Percentiles rank a stretch among this genome's conserved stretches.
These are phyloP conservation scores for Gasteruption jaculator DNA, from an alignment of 2,888 invertebrate species.

Conservation along the genomic window DNA sequence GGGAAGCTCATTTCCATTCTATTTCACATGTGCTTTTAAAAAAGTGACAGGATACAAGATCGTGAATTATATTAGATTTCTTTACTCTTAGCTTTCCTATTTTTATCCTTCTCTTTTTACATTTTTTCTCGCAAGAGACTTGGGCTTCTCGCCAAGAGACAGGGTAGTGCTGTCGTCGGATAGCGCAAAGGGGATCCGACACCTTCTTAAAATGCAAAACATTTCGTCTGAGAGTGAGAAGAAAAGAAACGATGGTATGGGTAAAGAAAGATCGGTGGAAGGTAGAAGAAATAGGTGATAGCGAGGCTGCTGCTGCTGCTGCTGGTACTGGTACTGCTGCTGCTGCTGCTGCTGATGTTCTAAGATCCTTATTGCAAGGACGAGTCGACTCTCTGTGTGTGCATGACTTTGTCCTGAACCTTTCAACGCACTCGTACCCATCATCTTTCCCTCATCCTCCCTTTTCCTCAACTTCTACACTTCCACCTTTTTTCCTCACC, in stretches of 20 bases:
- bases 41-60: too few species aligned
- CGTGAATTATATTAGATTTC: constrained; percentile 38
- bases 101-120: constrained; percentile 17
- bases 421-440: neutral
- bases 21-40: too few species aligned
- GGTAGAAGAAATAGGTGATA: constrained; percentile 20
- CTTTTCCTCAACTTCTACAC: constrained; percentile 9
- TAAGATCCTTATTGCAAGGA: constrained; percentile 34
- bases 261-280: constrained; percentile 13
- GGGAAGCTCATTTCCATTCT: too few species aligned
- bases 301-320: constrained; percentile 21
- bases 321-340: constrained; percentile 19
- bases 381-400: too few species aligned
- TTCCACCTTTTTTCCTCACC: constrained; percentile 8
- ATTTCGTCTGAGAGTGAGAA: constrained; percentile 35
- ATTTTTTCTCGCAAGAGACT: constrained; percentile 12
- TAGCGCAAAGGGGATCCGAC: constrained; percentile 40
- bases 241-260: constrained; percentile 11
- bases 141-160: constrained; percentile 14
- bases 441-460: constrained; percentile 2
- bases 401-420: neutral
- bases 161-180: constrained; percentile 30
- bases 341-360: constrained; percentile 23
- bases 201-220: constrained; percentile 51
- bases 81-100: constrained; percentile 8